Percentiles rank a stretch among this genome's conserved stretches.
Conservation (phyloP, 2,113 vertebrate species). For the Opisthocomus hoazin region DNA sequence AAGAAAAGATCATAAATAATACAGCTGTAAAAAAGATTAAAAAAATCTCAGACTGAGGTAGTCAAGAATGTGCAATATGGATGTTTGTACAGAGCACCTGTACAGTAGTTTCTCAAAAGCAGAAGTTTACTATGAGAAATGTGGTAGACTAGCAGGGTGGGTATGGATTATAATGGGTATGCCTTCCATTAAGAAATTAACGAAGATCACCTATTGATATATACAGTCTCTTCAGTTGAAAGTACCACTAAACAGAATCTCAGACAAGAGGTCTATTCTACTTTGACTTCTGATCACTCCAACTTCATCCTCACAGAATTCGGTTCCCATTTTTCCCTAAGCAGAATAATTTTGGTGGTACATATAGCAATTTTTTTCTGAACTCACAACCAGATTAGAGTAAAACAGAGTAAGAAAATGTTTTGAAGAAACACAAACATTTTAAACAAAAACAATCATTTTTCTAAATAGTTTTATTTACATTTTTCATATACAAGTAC, state of each 20-base stretch:
- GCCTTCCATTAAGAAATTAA: conserved; percentile 3
- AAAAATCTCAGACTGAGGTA: conserved; percentile 32
- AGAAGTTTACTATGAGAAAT: conserved; percentile 10
- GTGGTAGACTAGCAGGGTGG: neutral
- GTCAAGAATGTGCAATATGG: neutral
- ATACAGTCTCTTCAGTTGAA: neutral
- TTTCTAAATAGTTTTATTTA: conserved; percentile 75
- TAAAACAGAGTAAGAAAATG: conserved; percentile 47
- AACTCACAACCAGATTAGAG: conserved; percentile 27
- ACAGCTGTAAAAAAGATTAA: conserved; percentile 52
- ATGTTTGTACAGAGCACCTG: conserved; percentile 17
- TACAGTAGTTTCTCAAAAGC: neutral
- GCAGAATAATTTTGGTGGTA: conserved; percentile 25
- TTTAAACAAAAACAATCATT: conserved; percentile 71
- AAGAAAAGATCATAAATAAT: conserved; percentile 59
- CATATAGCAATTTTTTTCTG: neutral
- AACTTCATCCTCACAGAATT: conserved; percentile 56
- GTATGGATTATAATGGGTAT: neutral
- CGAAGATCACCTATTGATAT: neutral
- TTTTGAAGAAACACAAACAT: conserved; percentile 61
- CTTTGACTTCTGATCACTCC: conserved; percentile 52
- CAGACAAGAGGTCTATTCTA: conserved; percentile 57
- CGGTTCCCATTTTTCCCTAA: conserved; percentile 55
- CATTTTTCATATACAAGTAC: conserved; percentile 66
- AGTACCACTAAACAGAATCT: conserved; percentile 22